These are phyloP conservation scores for Heterodera schachtii DNA, from an alignment of 1,140 invertebrate species.

Conservation along the genomic window DNA sequence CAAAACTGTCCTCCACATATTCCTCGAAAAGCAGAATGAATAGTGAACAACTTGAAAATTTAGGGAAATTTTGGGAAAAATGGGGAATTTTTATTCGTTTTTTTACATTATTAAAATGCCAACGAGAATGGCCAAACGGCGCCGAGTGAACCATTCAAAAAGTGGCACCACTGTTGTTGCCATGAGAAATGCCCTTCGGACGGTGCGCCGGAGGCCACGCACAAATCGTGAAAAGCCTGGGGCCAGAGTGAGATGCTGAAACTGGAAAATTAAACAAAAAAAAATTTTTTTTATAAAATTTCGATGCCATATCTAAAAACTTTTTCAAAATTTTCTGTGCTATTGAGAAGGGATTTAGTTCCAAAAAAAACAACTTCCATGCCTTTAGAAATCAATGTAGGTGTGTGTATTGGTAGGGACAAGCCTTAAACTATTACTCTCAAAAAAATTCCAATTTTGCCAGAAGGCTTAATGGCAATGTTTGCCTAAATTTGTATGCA, in stretches of 20 bases:
- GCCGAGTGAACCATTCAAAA: conserved; percentile 15
- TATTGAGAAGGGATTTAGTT: too few species aligned
- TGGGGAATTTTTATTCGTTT: not conserved
- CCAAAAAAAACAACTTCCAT: too few species aligned
- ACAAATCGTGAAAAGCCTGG: not conserved
- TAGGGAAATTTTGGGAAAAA: not conserved
- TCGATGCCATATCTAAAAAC: not conserved
- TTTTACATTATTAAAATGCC: conserved; percentile 7
- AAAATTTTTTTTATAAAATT: not conserved
- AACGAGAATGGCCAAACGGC: conserved; percentile 19
- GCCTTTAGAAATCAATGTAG: too few species aligned
- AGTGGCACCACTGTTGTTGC: not conserved
- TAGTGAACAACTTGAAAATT: conserved; percentile 4
- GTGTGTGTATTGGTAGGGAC: too few species aligned
- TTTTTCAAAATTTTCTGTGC: too few species aligned
- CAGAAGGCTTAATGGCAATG: not conserved
- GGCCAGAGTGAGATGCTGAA: not conserved
- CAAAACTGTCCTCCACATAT: conserved; percentile 25
- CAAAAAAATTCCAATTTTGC: not conserved
- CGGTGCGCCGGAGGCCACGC: not conserved
- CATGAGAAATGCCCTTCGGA: not conserved
- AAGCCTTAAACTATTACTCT: too few species aligned
- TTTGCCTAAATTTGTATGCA: not conserved
- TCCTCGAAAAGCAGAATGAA: conserved; percentile 22
- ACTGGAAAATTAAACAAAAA: not conserved